These are phyloP conservation scores for Poecilia wingei DNA, from an alignment of 2,797 vertebrate species.

Conservation along the genomic window DNA sequence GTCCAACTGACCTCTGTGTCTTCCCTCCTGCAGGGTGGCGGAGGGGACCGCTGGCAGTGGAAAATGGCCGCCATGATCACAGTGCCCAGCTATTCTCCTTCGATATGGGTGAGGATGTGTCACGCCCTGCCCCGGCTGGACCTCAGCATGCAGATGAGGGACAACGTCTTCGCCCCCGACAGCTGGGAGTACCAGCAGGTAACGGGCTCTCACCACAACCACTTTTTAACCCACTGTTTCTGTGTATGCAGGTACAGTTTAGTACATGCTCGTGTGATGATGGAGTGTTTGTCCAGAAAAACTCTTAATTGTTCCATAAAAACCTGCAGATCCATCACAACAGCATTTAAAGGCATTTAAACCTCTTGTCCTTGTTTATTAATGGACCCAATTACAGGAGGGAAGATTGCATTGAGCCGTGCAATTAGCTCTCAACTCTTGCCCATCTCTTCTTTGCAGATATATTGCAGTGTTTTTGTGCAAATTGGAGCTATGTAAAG, in stretches of 20 bases:
- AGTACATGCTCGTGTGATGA: constrained; percentile 13
- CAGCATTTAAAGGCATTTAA: constrained; percentile 21
- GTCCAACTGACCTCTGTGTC: constrained; percentile 39
- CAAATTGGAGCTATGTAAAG: constrained; percentile 16
- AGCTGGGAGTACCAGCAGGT: constrained; percentile 89
- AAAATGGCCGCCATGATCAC: constrained; percentile 81
- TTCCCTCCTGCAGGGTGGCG: constrained; percentile 60
- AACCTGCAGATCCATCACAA: constrained; percentile 23
- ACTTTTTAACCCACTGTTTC: constrained; percentile 20
- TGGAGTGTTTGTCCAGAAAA: constrained; percentile 26
- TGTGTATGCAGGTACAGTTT: neutral
- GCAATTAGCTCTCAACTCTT: constrained; percentile 8
- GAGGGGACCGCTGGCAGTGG: constrained; percentile 60
- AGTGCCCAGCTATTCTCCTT: constrained; percentile 83
- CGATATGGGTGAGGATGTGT: constrained; percentile 84
- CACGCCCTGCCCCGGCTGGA: constrained; percentile 84
- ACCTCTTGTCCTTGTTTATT: constrained; percentile 17
- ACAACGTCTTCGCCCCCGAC: constrained; percentile 81
- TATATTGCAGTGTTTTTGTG: constrained; percentile 9
- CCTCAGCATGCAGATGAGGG: constrained; percentile 83
- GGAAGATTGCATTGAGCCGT: constrained; percentile 10
- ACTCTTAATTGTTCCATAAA: constrained; percentile 32
- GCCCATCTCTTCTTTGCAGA: constrained; percentile 8
- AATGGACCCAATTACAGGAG: constrained; percentile 31
- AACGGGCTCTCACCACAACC: constrained; percentile 44